Evolutionary conservation across 2,797 vertebrate species (phyloP).

Genomic region (Paratrypauchen microcephalus): DNA sequence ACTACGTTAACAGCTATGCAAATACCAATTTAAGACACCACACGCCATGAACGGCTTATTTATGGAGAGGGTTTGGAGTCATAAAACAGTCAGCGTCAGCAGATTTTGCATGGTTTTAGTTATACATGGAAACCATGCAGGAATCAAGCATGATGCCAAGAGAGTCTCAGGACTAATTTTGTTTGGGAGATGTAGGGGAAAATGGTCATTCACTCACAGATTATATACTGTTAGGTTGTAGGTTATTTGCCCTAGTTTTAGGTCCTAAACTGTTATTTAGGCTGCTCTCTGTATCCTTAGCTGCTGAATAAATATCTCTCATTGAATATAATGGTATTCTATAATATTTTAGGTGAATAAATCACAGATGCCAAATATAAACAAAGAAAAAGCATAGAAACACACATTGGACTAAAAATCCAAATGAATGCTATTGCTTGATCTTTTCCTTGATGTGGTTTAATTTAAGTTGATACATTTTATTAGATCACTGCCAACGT

Average conservation of each 20-base stretch:
- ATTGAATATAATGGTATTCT: too few relatives aligned
- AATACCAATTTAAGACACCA: slow-evolving; percentile 63
- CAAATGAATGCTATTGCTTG: too few relatives aligned
- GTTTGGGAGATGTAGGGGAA: background rate
- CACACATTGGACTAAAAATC: too few relatives aligned
- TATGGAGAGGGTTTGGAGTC: slow-evolving; percentile 45
- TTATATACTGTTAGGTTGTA: background rate
- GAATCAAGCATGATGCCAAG: background rate
- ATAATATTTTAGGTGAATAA: too few relatives aligned
- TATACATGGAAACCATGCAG: background rate
- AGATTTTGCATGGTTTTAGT: slow-evolving; percentile 1
- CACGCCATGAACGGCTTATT: slow-evolving; percentile 55
- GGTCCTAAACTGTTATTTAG: too few relatives aligned
- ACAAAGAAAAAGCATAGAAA: too few relatives aligned
- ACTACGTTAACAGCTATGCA: slow-evolving; percentile 62
- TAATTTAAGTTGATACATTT: background rate
- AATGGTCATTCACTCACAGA: background rate
- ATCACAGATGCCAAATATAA: too few relatives aligned
- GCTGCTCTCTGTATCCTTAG: too few relatives aligned
- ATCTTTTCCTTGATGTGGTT: too few relatives aligned
- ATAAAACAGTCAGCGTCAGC: slow-evolving; percentile 28
- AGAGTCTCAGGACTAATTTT: background rate
- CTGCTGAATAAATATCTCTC: too few relatives aligned
- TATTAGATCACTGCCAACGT: background rate
- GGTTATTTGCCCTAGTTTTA: too few relatives aligned